A percentile compares a stretch with the other conserved stretches of the same genome.
phyloP scores from a whole-genome alignment of 1,140 invertebrate species.

The Sycobia sp. region DNA sequence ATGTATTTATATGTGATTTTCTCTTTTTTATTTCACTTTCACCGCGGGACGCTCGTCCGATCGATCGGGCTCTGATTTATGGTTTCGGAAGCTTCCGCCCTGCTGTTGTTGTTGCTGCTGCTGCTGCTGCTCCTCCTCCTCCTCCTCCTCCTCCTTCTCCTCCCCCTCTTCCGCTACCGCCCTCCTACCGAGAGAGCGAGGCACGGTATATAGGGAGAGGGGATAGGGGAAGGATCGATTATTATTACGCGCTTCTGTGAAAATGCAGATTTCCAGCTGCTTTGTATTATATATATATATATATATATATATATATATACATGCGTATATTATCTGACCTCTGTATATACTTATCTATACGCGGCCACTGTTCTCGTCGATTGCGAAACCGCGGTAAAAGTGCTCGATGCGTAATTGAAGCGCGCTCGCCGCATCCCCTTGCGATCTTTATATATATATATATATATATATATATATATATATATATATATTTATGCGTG shows the following conservation, averaged over 20 bases:
- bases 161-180: background rate
- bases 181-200: no score
- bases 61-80: constrained; percentile 33
- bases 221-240: no score
- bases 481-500: no score
- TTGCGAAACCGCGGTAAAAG: constrained; percentile 14
- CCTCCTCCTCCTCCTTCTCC: background rate
- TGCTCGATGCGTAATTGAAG: background rate
- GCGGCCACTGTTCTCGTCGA: constrained; percentile 2
- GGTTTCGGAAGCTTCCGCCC: constrained; percentile 27
- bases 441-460: no score
- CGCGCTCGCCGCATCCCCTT: no score
- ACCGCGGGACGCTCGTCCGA: constrained; percentile 34
- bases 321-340: no score
- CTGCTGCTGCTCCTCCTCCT: background rate
- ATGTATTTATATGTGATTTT: no score
- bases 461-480: no score
- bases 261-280: constrained; percentile 21
- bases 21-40: constrained; percentile 52
- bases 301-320: no score
- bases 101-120: no score
- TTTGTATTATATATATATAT: no score
- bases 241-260: constrained; percentile 17
- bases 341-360: constrained; percentile 16
- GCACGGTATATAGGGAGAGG: no score